Evolutionary conservation across 2,888 invertebrate species (phyloP).

Genomic region (Therioaphis trifolii): DNA sequence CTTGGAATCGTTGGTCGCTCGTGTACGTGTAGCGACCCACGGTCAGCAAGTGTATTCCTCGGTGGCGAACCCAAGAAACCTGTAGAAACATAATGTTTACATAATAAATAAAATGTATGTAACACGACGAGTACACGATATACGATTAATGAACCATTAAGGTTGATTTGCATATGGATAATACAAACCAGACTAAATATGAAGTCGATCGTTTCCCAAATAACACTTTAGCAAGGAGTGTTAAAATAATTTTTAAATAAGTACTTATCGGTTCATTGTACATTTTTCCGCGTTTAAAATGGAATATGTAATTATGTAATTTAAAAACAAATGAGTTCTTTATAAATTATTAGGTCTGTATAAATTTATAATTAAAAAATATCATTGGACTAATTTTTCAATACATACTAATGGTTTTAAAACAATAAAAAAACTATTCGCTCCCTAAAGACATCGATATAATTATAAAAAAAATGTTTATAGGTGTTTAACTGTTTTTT

Average conservation of each 20-base stretch:
- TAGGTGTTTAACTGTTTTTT: too few relatives aligned
- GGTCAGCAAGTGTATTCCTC: constrained; percentile 89
- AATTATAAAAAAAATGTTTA: too few relatives aligned
- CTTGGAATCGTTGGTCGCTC: constrained; percentile 89
- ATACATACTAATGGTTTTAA: too few relatives aligned
- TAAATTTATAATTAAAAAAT: too few relatives aligned
- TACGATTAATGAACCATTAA: too few relatives aligned
- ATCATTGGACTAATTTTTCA: too few relatives aligned
- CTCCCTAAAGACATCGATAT: too few relatives aligned
- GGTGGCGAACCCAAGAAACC: constrained; percentile 92
- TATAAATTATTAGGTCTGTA: neutral
- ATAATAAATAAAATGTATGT: too few relatives aligned
- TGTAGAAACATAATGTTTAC: constrained; percentile 70
- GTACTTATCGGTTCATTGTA: neutral
- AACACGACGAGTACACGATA: too few relatives aligned
- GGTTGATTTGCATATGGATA: constrained; percentile 43
- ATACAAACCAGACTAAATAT: too few relatives aligned
- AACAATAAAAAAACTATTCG: too few relatives aligned
- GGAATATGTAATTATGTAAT: neutral
- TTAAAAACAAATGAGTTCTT: neutral
- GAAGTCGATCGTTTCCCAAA: neutral
- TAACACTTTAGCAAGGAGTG: neutral
- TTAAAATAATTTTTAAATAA: neutral
- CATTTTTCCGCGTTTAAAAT: neutral
- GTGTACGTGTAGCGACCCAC: constrained; percentile 92